A percentile compares a stretch with the other conserved stretches of the same genome.
These are phyloP conservation scores for Heliconius nattereri DNA, from an alignment of 1,140 invertebrate species.

Conservation along the genomic window DNA sequence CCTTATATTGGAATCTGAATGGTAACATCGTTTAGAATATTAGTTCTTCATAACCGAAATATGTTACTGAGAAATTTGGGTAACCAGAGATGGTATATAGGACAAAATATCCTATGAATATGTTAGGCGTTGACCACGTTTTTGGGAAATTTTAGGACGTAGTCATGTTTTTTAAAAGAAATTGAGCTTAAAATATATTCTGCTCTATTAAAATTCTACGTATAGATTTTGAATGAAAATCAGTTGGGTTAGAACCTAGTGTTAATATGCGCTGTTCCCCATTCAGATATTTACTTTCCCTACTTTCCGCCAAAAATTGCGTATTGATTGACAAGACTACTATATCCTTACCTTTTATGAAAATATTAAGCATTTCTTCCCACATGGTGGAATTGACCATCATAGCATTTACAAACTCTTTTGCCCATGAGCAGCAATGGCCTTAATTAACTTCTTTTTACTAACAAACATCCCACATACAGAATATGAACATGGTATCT, in stretches of 20 bases:
- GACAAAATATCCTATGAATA: conserved; percentile 4
- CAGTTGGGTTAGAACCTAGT: background rate
- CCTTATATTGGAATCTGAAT: background rate
- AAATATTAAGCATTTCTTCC: too few species aligned
- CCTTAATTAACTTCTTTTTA: too few species aligned
- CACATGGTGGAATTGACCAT: too few species aligned
- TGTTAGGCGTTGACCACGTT: background rate
- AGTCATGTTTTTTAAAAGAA: background rate
- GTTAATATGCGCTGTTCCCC: background rate
- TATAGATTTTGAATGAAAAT: too few species aligned
- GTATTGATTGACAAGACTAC: background rate
- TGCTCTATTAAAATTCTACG: too few species aligned
- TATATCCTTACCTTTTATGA: too few species aligned
- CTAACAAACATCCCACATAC: too few species aligned
- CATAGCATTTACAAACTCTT: too few species aligned
- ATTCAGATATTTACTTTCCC: too few species aligned
- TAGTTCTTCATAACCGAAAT: conserved; percentile 9
- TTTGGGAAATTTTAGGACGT: background rate
- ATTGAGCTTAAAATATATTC: background rate
- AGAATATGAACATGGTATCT: background rate
- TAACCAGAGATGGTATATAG: background rate
- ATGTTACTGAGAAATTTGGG: conserved; percentile 10
- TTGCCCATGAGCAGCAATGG: too few species aligned
- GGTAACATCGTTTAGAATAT: background rate
- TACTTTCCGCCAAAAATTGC: too few species aligned